Percentiles rank a stretch among this genome's conserved stretches.
These are phyloP conservation scores for Tricholaema leucomelas DNA, from an alignment of 2,113 vertebrate genomes.

Conservation along the genomic window DNA sequence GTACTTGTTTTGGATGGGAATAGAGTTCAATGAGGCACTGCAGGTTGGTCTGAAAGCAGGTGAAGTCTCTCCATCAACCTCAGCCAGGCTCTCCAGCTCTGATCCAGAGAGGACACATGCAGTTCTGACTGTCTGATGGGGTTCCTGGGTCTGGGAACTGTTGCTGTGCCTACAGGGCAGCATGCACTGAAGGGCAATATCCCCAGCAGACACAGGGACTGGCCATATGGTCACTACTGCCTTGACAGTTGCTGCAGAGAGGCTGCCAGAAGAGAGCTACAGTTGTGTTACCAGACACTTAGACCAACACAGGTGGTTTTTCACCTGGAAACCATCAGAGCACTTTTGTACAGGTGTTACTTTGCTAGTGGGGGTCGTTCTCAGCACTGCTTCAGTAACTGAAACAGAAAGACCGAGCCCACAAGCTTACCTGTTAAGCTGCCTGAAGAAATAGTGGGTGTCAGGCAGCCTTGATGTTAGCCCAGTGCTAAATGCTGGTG, in stretches of 20 bases:
- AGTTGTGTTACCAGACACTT: not conserved
- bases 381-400: not conserved
- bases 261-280: not conserved
- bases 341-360: not conserved
- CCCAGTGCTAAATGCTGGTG: not conserved
- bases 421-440: not conserved
- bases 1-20: not conserved
- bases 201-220: no score
- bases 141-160: not conserved
- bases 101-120: not conserved
- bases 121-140: not conserved
- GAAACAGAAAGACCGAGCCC: not conserved
- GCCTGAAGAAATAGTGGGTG: not conserved
- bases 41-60: not conserved
- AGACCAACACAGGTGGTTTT: not conserved
- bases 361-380: not conserved
- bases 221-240: rapidly evolving
- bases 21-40: not conserved
- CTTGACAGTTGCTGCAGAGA: not conserved
- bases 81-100: not conserved
- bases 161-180: not conserved
- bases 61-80: not conserved
- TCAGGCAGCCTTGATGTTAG: not conserved
- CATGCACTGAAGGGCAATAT: not conserved
- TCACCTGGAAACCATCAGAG: not conserved